Base-by-base conservation (phyloP, 2,888 invertebrate species). In the Miltochrista miniata region DNA sequence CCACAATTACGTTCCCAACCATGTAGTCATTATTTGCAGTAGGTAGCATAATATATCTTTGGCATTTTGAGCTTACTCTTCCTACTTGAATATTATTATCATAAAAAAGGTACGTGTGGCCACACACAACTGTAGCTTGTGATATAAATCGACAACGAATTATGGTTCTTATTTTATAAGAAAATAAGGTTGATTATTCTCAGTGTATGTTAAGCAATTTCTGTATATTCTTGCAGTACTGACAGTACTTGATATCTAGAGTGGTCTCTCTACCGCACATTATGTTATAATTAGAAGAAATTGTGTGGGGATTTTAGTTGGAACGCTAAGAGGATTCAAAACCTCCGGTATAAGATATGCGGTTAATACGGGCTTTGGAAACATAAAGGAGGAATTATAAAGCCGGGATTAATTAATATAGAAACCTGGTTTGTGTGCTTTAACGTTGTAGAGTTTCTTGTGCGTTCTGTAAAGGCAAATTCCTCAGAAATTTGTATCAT, bases 271-370 rank as follows among this genome's bases (percentile, higher is more conserved):
- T 53, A 52, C 48, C 56, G 45, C 52, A 60, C 52, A 60, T 66
- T 57, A 59, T 57, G 57, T 63, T 53, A 57, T 70, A 66, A 66
- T 66, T 66, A 67, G 70, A 70, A 70, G 60, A 67, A 63, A 63
- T 55, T 54, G 68, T 48, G 53, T 51, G 34, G 40, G 42, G 54
- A 55, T 56, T 52, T 62, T 49, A 67, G 50, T 56, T 33, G 48
- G 39, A 54, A 48, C 50, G 53, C 51, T 69, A 31, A 31, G 31
- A 31, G 31, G 11, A 61, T 65, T 65, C 58, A 66, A 65, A 64
- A 57, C 45, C 41, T 39, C 54, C 14, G 42, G 48, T 65, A 14
- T 42, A 48, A 48, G 48, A 43, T 51, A 61, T 69, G 59, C 45
- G 51, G 59, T 62, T 66, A 41, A 59, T 47, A 48, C 48, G 48